A percentile compares a stretch with the other conserved stretches of the same genome.
These are phyloP conservation scores for Natator depressus DNA, from an alignment of 2,113 vertebrate genomes.

Conservation along the genomic window DNA sequence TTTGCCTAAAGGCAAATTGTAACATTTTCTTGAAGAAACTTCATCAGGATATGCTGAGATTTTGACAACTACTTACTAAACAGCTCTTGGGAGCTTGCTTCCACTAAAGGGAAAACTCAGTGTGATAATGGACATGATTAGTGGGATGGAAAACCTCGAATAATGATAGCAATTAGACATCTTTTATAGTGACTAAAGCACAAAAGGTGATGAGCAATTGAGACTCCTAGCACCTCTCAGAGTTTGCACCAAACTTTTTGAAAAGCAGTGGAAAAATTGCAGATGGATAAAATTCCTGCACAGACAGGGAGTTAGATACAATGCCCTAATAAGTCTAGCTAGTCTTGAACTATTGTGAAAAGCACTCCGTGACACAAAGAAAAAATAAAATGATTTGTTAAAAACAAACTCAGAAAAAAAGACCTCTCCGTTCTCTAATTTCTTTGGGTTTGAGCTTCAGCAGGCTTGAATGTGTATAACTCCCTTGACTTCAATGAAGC, in stretches of 20 bases:
- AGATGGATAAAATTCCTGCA: neutral
- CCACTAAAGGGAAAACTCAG: conserved; percentile 9
- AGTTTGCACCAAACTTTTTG: conserved; percentile 8
- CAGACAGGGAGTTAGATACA: neutral
- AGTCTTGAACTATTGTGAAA: conserved; percentile 7
- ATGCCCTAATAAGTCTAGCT: neutral
- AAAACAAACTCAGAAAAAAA: neutral
- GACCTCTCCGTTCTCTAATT: neutral
- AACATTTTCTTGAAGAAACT: conserved; percentile 30
- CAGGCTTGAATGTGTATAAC: neutral
- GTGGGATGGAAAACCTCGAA: neutral
- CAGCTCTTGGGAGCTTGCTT: neutral
- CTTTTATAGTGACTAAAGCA: neutral
- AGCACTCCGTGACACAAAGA: conserved; percentile 16
- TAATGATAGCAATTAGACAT: neutral
- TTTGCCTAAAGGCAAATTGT: neutral
- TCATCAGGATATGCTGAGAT: conserved; percentile 47
- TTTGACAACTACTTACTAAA: conserved; percentile 47
- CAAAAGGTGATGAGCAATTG: neutral
- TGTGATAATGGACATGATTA: conserved; percentile 27
- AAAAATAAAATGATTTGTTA: neutral
- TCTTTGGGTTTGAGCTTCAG: neutral
- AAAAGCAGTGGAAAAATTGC: conserved; percentile 7
- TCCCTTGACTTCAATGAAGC: neutral
- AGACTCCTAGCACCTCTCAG: neutral